phyloP scores from a whole-genome alignment of 2,888 invertebrate species.

The Pedicia rivosa region DNA sequence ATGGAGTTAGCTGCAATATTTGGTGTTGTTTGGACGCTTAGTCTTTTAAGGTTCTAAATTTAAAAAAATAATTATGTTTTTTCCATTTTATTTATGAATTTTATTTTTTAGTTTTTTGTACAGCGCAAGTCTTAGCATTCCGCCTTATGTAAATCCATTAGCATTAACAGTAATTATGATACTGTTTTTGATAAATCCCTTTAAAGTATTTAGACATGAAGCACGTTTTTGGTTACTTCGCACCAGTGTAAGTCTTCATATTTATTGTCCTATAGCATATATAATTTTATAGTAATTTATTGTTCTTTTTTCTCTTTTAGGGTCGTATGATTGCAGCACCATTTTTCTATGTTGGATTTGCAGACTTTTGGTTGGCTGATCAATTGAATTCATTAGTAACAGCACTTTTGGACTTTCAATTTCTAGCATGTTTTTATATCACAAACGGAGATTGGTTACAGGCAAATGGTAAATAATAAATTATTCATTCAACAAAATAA shows the following conservation, averaged over 20 bases:
- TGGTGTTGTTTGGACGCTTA: conserved; percentile 87
- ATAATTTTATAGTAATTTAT: conserved; percentile 8
- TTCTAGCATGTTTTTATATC: conserved; percentile 80
- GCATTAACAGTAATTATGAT: conserved; percentile 67
- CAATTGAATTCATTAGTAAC: conserved; percentile 87
- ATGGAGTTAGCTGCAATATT: conserved; percentile 89
- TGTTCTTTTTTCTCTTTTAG: conserved; percentile 31
- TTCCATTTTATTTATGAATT: not conserved
- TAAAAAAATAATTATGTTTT: not conserved
- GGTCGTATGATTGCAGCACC: conserved; percentile 77
- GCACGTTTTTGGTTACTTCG: conserved; percentile 88
- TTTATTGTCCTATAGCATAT: not conserved
- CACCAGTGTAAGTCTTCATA: conserved; percentile 57
- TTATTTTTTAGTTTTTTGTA: conserved; percentile 30
- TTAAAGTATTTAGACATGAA: conserved; percentile 79
- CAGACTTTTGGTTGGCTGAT: conserved; percentile 98
- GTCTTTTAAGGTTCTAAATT: conserved; percentile 47
- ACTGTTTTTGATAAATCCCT: conserved; percentile 79
- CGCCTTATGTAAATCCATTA: conserved; percentile 84
- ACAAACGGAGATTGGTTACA: conserved; percentile 58
- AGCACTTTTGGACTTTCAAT: conserved; percentile 87
- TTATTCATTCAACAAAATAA: conserved; percentile 6
- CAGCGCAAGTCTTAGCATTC: conserved; percentile 70
- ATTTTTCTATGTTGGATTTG: conserved; percentile 85
- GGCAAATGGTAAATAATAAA: conserved; percentile 32